Conservation (phyloP, 2,888 invertebrate species). For the Xestia c-nigrum region DNA sequence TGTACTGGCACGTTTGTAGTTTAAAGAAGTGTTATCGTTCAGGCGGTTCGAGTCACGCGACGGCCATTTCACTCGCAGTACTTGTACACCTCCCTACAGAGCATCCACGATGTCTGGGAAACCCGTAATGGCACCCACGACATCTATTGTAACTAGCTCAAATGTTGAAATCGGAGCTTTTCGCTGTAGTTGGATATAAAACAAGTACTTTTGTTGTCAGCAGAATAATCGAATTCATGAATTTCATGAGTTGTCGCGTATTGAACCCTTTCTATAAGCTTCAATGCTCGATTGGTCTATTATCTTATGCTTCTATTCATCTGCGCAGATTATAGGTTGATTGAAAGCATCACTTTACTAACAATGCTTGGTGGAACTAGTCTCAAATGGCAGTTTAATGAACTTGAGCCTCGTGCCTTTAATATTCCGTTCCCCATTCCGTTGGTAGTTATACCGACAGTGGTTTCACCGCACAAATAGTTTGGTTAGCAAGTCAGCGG, state of each 20-base stretch:
- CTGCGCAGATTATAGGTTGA: slow-evolving; percentile 5
- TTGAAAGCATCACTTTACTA: slow-evolving; percentile 14
- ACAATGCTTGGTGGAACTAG: slow-evolving; percentile 17
- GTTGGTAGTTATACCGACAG: slow-evolving; percentile 44
- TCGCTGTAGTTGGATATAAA: slow-evolving; percentile 12
- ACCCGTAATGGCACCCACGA: slow-evolving; percentile 56
- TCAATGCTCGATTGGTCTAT: not conserved
- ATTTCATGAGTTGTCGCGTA: not conserved
- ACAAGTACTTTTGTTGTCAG: slow-evolving; percentile 28
- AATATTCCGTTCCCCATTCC: slow-evolving; percentile 51
- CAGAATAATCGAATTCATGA: slow-evolving; percentile 21
- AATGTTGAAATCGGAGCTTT: slow-evolving; percentile 31
- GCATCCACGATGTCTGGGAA: slow-evolving; percentile 52
- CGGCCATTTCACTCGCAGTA: slow-evolving; percentile 49
- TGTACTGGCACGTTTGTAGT: slow-evolving; percentile 61
- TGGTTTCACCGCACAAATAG: slow-evolving; percentile 58
- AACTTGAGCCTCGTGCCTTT: slow-evolving; percentile 43
- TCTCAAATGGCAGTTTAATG: slow-evolving; percentile 44
- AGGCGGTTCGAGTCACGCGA: slow-evolving; percentile 63
- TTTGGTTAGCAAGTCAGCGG: slow-evolving; percentile 55
- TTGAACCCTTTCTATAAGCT: not conserved
- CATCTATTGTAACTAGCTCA: slow-evolving; percentile 50
- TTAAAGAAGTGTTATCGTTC: slow-evolving; percentile 65
- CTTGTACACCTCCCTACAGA: slow-evolving; percentile 44
- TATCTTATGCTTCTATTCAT: not conserved